Base-by-base conservation (phyloP, 1,140 invertebrate species). In the Drosophila sulfurigaster region DNA sequence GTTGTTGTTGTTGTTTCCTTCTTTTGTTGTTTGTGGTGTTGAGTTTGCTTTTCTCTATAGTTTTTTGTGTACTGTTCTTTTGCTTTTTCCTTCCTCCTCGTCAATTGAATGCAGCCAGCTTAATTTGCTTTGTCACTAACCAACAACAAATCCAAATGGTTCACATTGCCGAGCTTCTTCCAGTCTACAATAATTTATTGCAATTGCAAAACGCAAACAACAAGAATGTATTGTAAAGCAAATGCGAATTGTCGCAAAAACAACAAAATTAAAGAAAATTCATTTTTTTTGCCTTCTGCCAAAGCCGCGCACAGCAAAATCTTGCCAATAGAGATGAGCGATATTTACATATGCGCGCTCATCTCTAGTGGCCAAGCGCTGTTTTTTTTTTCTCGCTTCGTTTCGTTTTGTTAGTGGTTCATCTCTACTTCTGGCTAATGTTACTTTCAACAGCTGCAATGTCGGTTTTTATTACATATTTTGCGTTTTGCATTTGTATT, bases 311-410 rank as follows among this genome's bases (percentile, higher is more conserved):
- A 68, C 67, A 59, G 67, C 59, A 67, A 59, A 68, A 54, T 72
- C 62, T 56, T 76, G 69, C 62, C 62, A 66, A 65, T 75, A 71
- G 72, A 70, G 72, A 75, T 75, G 72, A 25, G 67, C 72, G 66
- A 49, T 63, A 58, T 64, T 57, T 38, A 70, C 66, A 70, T 51
- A 32, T 45, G 43, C 51, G 41, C 52, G 43, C 52, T 51, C 67
- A 70, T 70, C 72, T 49, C 66, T 70, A 70, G 54, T 43, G 54
- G 51, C 72, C 20, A 45, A 70, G 8, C 57, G 15, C 54, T 41
- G 54, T 43, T 38, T 56, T 10, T 38, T 8, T 38, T 38, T 38
- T n/a, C n/a, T n/a, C n/a, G n/a, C n/a, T n/a, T 38, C 8, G 35
- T 32, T 32, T 32, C 32, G 46, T 41, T 59, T 74, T 65, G 20